These are phyloP conservation scores for Orthosia gothica DNA, from an alignment of 2,888 invertebrate genomes.

Conservation along the genomic window DNA sequence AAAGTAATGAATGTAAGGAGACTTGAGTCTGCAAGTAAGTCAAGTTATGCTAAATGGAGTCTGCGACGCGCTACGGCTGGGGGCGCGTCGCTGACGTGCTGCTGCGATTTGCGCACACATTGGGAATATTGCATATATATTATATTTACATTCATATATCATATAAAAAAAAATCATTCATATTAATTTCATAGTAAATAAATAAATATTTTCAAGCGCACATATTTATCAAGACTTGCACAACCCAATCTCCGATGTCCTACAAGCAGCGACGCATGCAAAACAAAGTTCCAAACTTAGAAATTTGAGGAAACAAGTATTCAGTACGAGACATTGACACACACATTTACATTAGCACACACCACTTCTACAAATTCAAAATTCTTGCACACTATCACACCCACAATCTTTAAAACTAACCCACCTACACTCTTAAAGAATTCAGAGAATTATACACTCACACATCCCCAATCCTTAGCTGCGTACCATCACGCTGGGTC, in stretches of 20 bases:
- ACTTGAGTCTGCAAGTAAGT: not conserved
- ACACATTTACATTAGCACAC: not conserved
- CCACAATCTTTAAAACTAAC: not conserved
- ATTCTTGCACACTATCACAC: not conserved
- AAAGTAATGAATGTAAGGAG: not conserved
- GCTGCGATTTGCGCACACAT: not conserved
- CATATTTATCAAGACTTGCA: not conserved
- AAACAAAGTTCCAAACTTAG: not conserved
- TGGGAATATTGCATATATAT: not conserved
- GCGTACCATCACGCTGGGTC: not conserved
- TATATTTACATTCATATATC: not conserved
- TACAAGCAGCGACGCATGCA: not conserved
- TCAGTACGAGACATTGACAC: not conserved
- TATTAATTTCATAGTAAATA: no score
- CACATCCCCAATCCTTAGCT: not conserved
- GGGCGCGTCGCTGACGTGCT: constrained; percentile 30
- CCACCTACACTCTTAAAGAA: not conserved
- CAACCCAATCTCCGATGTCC: not conserved
- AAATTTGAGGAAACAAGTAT: no score
- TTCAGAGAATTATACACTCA: not conserved
- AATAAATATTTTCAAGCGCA: not conserved
- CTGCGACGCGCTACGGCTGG: constrained; percentile 50
- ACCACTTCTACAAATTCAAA: not conserved
- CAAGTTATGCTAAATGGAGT: not conserved
- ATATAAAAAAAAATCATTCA: no score